Conservation (phyloP, 2,113 vertebrate species). For the Rhinogobius similis region DNA sequence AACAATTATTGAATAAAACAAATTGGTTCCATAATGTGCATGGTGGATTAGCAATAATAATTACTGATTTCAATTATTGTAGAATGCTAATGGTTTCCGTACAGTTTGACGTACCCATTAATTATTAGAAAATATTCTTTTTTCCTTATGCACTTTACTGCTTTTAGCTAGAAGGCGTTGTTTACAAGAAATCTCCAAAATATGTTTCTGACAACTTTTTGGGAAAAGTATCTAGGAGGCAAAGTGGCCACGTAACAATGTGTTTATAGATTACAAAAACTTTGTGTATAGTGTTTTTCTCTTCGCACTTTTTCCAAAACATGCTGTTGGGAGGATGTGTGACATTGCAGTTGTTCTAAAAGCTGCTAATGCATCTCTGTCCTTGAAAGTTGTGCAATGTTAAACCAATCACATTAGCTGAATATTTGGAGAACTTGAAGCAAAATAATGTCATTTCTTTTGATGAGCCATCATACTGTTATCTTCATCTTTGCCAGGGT, state of each 20-base stretch:
- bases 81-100: background rate
- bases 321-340: background rate
- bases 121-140: background rate
- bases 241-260: background rate
- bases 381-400: slow-evolving; percentile 4
- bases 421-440: background rate
- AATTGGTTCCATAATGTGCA: background rate
- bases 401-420: slow-evolving; percentile 2
- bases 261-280: background rate
- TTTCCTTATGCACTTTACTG: background rate
- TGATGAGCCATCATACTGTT: background rate
- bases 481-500: background rate
- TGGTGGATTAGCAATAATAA: background rate
- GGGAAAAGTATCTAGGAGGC: background rate
- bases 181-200: background rate
- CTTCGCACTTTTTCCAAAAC: background rate
- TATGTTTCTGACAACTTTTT: too few species aligned
- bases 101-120: background rate
- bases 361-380: background rate
- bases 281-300: background rate
- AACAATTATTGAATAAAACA: background rate
- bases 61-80: background rate
- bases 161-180: background rate
- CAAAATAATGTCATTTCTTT: slow-evolving; percentile 3
- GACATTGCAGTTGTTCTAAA: background rate